phyloP scores from a whole-genome alignment of 2,888 invertebrate species.

The Parapristionchus giblindavisi region DNA sequence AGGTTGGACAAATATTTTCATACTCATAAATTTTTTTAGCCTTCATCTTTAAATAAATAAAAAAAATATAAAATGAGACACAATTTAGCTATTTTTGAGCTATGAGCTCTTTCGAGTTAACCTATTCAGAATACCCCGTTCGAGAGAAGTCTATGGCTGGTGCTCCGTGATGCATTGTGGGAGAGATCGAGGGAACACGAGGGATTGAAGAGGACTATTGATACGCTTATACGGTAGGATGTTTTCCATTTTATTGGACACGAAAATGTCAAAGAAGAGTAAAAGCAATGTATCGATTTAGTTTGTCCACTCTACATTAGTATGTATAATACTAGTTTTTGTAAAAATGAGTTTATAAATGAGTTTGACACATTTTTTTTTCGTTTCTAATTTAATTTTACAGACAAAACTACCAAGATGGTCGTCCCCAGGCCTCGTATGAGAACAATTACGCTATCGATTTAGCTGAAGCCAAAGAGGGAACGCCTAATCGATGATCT shows the following conservation, averaged over 20 bases:
- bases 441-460: conserved; percentile 9
- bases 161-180: conserved; percentile 23
- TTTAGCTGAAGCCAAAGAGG: background rate
- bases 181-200: conserved; percentile 33
- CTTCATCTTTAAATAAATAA: background rate
- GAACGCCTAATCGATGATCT: too few species aligned
- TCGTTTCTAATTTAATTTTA: background rate
- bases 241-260: background rate
- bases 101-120: too few species aligned
- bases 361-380: background rate
- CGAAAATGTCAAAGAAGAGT: too few species aligned
- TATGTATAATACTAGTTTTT: too few species aligned
- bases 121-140: conserved; percentile 1
- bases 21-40: background rate
- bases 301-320: too few species aligned
- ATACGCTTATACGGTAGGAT: conserved; percentile 16
- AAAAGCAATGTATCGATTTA: too few species aligned
- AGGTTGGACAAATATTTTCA: background rate
- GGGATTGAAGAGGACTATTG: conserved; percentile 18
- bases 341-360: too few species aligned
- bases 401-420: conserved; percentile 22
- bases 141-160: conserved; percentile 8
- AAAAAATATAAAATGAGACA: too few species aligned
- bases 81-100: too few species aligned
- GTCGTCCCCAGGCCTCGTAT: conserved; percentile 22